phyloP scores from a whole-genome alignment of 37 sponge, comb jelly and placozoan genomes.

The Spongilla lacustris region DNA sequence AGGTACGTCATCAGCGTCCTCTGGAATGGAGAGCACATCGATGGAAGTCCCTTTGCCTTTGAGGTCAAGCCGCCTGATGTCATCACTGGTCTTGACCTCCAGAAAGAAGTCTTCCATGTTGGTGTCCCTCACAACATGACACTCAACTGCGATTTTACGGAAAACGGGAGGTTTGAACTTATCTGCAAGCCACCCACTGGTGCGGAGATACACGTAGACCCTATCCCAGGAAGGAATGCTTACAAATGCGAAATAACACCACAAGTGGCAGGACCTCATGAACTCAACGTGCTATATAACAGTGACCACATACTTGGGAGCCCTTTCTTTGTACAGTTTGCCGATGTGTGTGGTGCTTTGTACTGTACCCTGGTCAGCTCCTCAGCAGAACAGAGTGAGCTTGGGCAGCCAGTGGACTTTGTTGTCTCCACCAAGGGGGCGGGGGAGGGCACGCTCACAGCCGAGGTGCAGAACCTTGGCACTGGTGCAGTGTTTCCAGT shows the following conservation, averaged over 20 bases:
- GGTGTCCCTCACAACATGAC: slow-evolving; percentile 17
- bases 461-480: slow-evolving; percentile 23
- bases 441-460: slow-evolving; percentile 40
- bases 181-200: slow-evolving; percentile 20
- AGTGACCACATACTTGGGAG: slow-evolving; percentile 49
- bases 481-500: slow-evolving; percentile 22
- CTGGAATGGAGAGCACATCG: slow-evolving; percentile 55
- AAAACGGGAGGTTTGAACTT: slow-evolving; percentile 38
- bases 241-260: slow-evolving; percentile 44
- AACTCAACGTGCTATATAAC: slow-evolving; percentile 30
- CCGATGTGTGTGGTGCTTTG: slow-evolving; percentile 7
- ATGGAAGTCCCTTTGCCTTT: slow-evolving; percentile 64
- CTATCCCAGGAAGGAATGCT: not conserved
- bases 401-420: slow-evolving; percentile 20
- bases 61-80: slow-evolving; percentile 7
- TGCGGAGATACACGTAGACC: slow-evolving; percentile 23
- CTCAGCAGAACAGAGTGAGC: not conserved
- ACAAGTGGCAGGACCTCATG: slow-evolving; percentile 27
- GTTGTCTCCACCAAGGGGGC: slow-evolving; percentile 35
- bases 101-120: not conserved
- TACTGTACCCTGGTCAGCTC: slow-evolving; percentile 4
- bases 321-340: slow-evolving; percentile 61
- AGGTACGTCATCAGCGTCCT: slow-evolving; percentile 47
- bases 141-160: slow-evolving; percentile 30
- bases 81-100: slow-evolving; percentile 31